Evolutionary conservation across 1,140 invertebrate genomes (phyloP), one percentile per base, ranked within the genome.

Genomic region (Plodia interpunctella): DNA sequence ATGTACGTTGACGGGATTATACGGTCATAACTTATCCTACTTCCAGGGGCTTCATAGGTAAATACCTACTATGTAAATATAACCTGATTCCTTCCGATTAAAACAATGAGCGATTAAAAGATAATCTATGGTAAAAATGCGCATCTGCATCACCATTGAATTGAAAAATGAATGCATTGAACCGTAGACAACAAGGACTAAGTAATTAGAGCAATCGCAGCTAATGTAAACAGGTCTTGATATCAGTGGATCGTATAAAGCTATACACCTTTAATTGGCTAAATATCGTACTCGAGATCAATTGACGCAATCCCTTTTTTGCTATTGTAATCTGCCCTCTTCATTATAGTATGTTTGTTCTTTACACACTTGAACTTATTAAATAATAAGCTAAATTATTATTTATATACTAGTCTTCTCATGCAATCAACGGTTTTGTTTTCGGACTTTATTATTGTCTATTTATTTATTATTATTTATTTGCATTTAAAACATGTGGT

Each of bases 21-120:
- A 30, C 1, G n/a, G 15, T 17, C 38, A 44, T 44, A n/a, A 44
- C 6, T 32, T 44, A n/a, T 44, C 1, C n/a, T 15, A 44, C 21
- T 25, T 25, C 21, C 6, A 25, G 21, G 2, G 21, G 21, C 21
- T 2, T 3, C 6, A 25, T 25, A 25, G 6, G 21, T 25, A 25
- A 6, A 25, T 25, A 25, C n/a, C n/a, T n/a, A n/a, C 6, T 25
- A 25, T 56, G 58, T 60, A 52, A 52, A 59, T 61, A 10, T 53
- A 30, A 30, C 30, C 11, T 10, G 30, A 60, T 57, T 59, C 38
- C 55, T 49, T 55, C 53, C 19, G 18, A 44, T 44, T 15, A 49
- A 61, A 59, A 69, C 66, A 69, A 69, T 69, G 60, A 57, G 32
- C 32, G 52, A 65, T 63, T 65, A 60, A 57, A 54, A 57, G 49